Base-by-base conservation (phyloP, 1,140 invertebrate species). In the Saccostrea echinata region DNA sequence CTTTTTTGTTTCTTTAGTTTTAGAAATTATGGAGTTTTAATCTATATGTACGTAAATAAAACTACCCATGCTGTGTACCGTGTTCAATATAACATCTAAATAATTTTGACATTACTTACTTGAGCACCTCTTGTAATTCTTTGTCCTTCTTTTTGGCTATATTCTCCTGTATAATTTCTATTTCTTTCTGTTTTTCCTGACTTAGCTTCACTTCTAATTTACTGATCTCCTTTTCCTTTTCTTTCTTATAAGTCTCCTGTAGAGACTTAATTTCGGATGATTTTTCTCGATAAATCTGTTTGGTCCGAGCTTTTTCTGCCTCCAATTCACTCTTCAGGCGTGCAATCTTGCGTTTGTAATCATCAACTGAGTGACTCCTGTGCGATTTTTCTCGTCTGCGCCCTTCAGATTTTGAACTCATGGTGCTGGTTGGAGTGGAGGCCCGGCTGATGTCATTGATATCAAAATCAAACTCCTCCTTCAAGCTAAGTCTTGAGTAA, bases 381-480 rank as follows among this genome's bases (percentile, higher is more conserved):
- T 88, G 87, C 1, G 90, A 87, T n/a, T 76, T 86, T 68, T 91
- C 90, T 43, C 87, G 88, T 84, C 91, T 86, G 16, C 89, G 85
- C 86, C 92, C 91, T 71, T 92, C 92, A 1, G 92, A 92, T 68
- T 89, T 90, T 21, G 92, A 90, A 82, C 92, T 92, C 82, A 90
- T 88, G 24, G 89, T 90, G 84, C 92, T 92, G 27, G 89, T 91
- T n/a, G 92, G 92, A 21, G 91, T 92, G 21, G 92, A 92, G 30
- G 92, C 91, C 83, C 92, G 87, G 81, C 92, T 92, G 27, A 91
- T 90, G 61, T 92, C 92, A 51, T 91, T 92, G 85, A 92, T 90
- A 76, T 92, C 92, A 84, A 91, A 90, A 33, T 92, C 92, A 89
- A 90, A 91, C 55, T 92, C 90, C 61, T 90, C 86, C 33, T 84